phyloP scores from a whole-genome alignment of 1,140 invertebrate genomes.

The Palaemon carinicauda region DNA sequence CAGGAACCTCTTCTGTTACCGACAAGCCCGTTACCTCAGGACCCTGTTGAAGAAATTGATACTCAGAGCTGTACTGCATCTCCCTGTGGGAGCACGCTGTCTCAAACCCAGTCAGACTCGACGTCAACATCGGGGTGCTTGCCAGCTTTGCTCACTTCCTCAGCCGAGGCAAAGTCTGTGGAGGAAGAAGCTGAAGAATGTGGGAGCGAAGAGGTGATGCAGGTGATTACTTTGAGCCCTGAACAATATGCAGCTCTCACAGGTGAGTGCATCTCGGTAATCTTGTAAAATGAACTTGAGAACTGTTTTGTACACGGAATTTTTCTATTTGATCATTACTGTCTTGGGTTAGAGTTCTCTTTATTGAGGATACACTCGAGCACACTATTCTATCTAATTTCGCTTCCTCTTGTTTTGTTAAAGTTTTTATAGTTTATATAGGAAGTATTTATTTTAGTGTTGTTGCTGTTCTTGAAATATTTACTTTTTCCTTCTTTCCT shows the following conservation, averaged over 20 bases:
- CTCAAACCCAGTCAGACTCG: background rate
- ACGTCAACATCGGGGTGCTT: background rate
- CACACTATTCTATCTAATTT: too few species aligned
- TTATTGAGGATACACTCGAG: too few species aligned
- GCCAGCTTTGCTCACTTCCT: conserved; percentile 21
- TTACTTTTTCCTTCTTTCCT: too few species aligned
- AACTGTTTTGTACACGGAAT: background rate
- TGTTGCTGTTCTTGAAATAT: too few species aligned
- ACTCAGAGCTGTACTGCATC: background rate
- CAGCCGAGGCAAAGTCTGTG: background rate
- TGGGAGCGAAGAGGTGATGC: conserved; percentile 15
- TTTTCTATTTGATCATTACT: too few species aligned
- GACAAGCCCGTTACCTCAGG: conserved; percentile 15
- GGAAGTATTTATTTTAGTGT: too few species aligned
- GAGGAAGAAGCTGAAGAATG: conserved; percentile 13
- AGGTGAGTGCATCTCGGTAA: background rate
- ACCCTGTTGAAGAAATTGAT: background rate
- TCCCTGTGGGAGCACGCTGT: background rate
- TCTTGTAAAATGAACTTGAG: too few species aligned
- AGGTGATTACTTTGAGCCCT: conserved; percentile 45
- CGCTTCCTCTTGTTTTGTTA: too few species aligned
- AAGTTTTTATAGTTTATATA: too few species aligned
- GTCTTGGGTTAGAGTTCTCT: too few species aligned
- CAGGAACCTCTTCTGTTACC: conserved; percentile 27
- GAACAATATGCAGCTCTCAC: conserved; percentile 51